These are phyloP conservation scores for Diabrotica virgifera DNA, from an alignment of 1,140 invertebrate genomes.

Conservation along the genomic window DNA sequence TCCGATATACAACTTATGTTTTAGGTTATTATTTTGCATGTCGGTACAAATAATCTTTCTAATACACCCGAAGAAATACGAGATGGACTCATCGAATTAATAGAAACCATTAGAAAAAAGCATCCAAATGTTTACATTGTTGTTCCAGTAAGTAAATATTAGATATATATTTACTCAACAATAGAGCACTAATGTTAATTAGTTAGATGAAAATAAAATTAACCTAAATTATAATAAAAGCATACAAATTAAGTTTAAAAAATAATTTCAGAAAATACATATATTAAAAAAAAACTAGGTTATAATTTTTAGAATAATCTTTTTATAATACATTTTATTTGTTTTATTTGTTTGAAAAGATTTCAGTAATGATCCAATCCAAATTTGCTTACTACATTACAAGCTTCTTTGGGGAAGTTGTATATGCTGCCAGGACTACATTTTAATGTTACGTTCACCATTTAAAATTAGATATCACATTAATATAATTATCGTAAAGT, in stretches of 20 bases:
- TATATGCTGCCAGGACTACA: background rate
- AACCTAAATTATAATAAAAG: background rate
- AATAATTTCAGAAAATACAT: too few relatives aligned
- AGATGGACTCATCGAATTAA: constrained; percentile 76
- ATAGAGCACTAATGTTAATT: too few relatives aligned
- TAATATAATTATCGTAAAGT: too few relatives aligned
- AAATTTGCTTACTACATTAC: too few relatives aligned
- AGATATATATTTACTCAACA: too few relatives aligned
- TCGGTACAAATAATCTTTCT: constrained; percentile 83
- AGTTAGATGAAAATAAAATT: background rate
- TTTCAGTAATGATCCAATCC: too few relatives aligned
- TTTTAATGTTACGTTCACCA: constrained; percentile 6
- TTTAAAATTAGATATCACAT: background rate
- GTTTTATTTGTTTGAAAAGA: too few relatives aligned
- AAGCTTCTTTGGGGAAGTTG: too few relatives aligned
- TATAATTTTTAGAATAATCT: too few relatives aligned
- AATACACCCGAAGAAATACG: constrained; percentile 74
- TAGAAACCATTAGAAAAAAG: constrained; percentile 68
- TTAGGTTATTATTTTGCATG: constrained; percentile 79
- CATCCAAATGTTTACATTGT: constrained; percentile 77
- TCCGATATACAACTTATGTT: constrained; percentile 18
- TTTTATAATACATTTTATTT: too few relatives aligned
- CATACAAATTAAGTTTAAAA: too few relatives aligned
- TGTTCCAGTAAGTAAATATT: constrained; percentile 67
- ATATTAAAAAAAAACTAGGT: too few relatives aligned